These are phyloP conservation scores for Acrocephalus kingi DNA, from an alignment of 2,113 vertebrate genomes.

Conservation along the genomic window DNA sequence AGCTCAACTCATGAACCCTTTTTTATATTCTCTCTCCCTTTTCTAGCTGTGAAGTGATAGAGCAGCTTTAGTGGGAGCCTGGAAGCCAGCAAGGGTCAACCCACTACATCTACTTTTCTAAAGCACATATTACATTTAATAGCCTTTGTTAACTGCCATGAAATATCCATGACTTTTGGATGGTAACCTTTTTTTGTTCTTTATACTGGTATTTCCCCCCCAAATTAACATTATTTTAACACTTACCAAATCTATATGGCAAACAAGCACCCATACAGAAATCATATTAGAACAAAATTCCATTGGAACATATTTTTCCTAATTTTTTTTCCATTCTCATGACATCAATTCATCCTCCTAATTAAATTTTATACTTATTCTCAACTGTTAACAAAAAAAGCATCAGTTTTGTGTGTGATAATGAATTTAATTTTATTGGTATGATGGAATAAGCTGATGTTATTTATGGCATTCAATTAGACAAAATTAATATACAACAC, in stretches of 20 bases:
- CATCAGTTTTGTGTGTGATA: neutral
- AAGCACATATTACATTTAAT: neutral
- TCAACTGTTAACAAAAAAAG: neutral
- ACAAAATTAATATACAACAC: neutral
- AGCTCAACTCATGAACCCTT: neutral
- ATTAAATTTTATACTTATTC: neutral
- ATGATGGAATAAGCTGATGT: neutral
- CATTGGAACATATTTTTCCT: neutral
- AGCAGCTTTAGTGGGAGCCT: neutral
- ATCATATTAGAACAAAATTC: neutral
- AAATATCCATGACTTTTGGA: neutral
- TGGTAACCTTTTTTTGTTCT: neutral
- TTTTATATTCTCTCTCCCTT: neutral
- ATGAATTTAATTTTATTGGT: conserved; percentile 12
- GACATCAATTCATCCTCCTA: neutral
- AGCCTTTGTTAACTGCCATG: neutral
- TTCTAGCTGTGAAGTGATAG: neutral
- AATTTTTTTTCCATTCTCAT: conserved; percentile 13
- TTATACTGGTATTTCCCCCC: neutral
- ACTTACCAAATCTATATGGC: neutral
- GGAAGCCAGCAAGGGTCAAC: neutral
- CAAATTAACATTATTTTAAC: neutral
- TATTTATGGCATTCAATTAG: neutral
- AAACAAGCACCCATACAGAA: neutral
- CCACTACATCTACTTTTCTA: neutral